phyloP scores from a whole-genome alignment of 2,888 invertebrate genomes.

The Brenthis ino region DNA sequence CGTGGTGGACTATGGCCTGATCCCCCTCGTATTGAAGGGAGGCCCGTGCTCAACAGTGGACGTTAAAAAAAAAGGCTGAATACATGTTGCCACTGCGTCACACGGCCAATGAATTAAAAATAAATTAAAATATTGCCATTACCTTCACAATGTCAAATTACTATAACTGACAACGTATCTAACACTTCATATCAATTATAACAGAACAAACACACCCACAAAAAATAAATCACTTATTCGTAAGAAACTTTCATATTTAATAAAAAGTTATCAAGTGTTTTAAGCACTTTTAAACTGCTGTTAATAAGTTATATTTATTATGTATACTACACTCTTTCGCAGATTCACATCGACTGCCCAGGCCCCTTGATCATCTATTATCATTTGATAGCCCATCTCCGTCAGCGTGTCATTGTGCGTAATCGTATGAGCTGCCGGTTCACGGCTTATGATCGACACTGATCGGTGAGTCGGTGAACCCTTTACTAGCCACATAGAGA shows the following conservation, averaged over 20 bases:
- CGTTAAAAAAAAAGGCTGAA: no score
- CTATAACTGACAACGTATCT: background rate
- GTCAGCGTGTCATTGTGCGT: constrained; percentile 68
- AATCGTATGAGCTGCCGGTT: constrained; percentile 42
- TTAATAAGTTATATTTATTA: constrained; percentile 9
- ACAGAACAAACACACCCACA: constrained; percentile 6
- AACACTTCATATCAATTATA: background rate
- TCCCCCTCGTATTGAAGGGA: no score
- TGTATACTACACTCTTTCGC: constrained; percentile 51
- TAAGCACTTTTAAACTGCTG: background rate
- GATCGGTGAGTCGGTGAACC: constrained; percentile 44
- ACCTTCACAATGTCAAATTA: background rate
- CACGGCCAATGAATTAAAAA: background rate
- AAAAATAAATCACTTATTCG: background rate
- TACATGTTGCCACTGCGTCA: background rate
- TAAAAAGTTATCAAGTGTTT: background rate
- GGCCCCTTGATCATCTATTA: constrained; percentile 76
- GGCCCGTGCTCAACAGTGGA: no score
- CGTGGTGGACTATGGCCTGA: no score
- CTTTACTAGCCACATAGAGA: constrained; percentile 22
- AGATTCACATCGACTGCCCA: constrained; percentile 63
- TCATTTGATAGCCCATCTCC: constrained; percentile 79
- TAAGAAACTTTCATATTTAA: constrained; percentile 8
- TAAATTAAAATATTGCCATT: background rate
- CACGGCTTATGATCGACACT: constrained; percentile 35